Percentiles rank a stretch among this genome's conserved stretches.
Conservation (phyloP, 1,140 invertebrate genomes). For the Hylyphantes graminicola region DNA sequence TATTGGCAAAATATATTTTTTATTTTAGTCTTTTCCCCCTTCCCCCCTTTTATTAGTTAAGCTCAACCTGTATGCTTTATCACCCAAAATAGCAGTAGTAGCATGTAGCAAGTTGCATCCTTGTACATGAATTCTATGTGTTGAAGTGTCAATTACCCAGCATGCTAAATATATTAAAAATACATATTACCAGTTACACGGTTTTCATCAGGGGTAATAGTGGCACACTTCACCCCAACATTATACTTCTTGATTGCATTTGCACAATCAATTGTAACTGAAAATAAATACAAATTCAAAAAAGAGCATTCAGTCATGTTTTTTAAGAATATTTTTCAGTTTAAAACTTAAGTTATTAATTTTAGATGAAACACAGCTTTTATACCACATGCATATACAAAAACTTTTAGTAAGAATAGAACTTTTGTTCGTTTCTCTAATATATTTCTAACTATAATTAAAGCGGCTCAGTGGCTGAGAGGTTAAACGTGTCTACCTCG, state of each 20-base stretch:
- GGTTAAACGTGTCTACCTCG: no score
- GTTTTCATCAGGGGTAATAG: constrained; percentile 96
- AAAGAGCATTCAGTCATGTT: background rate
- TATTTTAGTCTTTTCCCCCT: background rate
- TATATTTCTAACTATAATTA: no score
- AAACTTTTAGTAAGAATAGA: no score
- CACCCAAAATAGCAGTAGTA: no score
- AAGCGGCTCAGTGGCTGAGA: no score
- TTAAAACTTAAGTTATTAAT: background rate
- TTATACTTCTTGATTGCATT: constrained; percentile 97
- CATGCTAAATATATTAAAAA: background rate
- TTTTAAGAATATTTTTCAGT: background rate
- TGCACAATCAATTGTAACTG: constrained; percentile 95
- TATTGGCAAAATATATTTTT: background rate
- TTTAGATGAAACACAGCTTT: background rate
- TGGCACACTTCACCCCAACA: constrained; percentile 99
- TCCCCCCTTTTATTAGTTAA: background rate
- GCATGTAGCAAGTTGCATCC: no score
- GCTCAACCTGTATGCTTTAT: background rate
- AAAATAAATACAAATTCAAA: constrained; percentile 42
- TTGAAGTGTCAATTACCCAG: background rate
- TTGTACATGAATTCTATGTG: no score
- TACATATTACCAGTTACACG: constrained; percentile 71
- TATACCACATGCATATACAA: background rate
- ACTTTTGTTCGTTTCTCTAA: no score